Conservation (phyloP, 2,888 invertebrate genomes). For the Poecilobothrus nobilitatus region DNA sequence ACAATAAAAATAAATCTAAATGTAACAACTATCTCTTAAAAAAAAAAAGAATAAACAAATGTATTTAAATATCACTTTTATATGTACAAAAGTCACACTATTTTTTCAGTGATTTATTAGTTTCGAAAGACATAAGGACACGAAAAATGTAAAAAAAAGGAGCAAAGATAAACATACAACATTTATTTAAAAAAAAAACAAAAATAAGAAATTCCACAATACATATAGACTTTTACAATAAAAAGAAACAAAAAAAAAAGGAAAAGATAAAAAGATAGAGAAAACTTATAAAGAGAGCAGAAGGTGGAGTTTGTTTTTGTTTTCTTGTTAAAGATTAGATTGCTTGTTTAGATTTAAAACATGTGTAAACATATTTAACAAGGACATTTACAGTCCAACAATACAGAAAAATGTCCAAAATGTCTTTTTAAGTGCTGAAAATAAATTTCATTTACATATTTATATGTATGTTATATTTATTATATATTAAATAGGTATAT, state of each 20-base stretch:
- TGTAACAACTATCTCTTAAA: neutral
- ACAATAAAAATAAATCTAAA: neutral
- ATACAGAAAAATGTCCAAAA: constrained; percentile 1
- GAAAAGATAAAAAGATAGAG: neutral
- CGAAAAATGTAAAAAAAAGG: neutral
- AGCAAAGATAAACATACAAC: neutral
- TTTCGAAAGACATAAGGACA: neutral
- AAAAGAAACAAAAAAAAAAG: neutral
- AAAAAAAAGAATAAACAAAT: neutral
- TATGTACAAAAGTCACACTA: neutral
- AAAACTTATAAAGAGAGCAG: too few relatives aligned
- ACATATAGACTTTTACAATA: too few relatives aligned
- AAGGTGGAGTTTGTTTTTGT: too few relatives aligned
- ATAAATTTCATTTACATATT: neutral
- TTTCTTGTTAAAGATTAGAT: neutral
- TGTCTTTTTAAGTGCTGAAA: constrained; percentile 6
- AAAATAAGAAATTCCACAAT: neutral
- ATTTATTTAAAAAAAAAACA: neutral
- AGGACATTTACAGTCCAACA: neutral
- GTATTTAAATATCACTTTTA: neutral
- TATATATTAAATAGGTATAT: neutral
- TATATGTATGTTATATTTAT: neutral
- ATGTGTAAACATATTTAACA: constrained; percentile 6
- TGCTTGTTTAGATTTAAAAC: constrained; percentile 3
- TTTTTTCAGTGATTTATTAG: constrained; percentile 3